Base-by-base conservation (phyloP, 1,140 invertebrate genomes). In the Neodiprion lecontei region DNA sequence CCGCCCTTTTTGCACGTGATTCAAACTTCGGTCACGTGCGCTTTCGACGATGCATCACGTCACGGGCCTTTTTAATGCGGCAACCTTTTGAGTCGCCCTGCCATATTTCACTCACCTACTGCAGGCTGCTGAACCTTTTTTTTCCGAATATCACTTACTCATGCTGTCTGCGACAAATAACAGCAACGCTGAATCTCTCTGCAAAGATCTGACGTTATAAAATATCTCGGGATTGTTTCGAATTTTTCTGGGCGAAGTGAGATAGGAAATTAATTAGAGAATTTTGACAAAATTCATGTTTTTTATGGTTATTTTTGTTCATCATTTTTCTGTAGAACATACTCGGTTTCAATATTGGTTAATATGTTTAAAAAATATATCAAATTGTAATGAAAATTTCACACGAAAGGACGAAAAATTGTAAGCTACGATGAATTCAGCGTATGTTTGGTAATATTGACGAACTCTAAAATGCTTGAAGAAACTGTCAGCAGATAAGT, bases 21-120 rank as follows among this genome's bases (percentile, higher is more conserved):
- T 66, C 28, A 69, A 72, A 72, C 72, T 74, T 67, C 40, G 14
- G 47, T 71, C 71, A 47, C 72, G 17, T 66, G 48, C 50, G 70
- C 65, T 47, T 48, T 69, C 80, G 74, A 70, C 72, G 69, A 77
- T 77, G 74, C 77, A 61, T 61, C 53, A 70, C 67, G 67, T 80
- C 77, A 80, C 77, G 79, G 75, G 79, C 73, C 65, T 40, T 69
- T 67, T 65, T 9, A 12, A 48, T 72, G 77, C 79, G 80, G 80
- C 80, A 79, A 21, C 76, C 80, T 81, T 81, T 81, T 77, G 74
- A 79, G n/a, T 50, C 61, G 68, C 48, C 9, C 73, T 79, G 67
- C 80, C 72, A 81, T 81, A 81, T 81, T 81, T 81, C 76, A 81
- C 53, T 40, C 28, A 40, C 28, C 28, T 40, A 40, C 28, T 40